phyloP scores from a whole-genome alignment of 2,888 invertebrate species.

The Parnassius glacialis region DNA sequence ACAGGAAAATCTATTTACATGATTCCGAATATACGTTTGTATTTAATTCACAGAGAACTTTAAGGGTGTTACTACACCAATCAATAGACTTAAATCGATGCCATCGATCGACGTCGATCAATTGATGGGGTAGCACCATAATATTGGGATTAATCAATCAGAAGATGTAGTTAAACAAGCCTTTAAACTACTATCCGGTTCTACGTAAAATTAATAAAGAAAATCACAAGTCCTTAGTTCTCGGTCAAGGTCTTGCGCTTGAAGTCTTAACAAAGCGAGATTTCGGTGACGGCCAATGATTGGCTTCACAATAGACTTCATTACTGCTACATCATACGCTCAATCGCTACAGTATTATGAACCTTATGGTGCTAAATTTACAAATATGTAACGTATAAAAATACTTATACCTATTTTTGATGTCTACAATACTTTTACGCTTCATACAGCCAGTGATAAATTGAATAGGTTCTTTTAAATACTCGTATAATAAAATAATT shows the following conservation, averaged over 20 bases:
- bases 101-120: too few species aligned
- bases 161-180: too few species aligned
- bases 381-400: constrained; percentile 2
- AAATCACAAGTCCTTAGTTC: constrained; percentile 2
- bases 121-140: too few species aligned
- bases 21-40: too few species aligned
- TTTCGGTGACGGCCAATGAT: constrained; percentile 25
- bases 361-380: constrained; percentile 6
- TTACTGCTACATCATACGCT: constrained; percentile 14
- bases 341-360: constrained; percentile 10
- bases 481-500: constrained; percentile 9
- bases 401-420: constrained; percentile 11
- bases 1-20: too few species aligned
- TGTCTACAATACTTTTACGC: background rate
- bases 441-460: constrained; percentile 15
- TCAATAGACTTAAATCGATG: too few species aligned
- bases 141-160: too few species aligned
- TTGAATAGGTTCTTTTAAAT: constrained; percentile 11
- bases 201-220: constrained; percentile 2
- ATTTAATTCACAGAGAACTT: too few species aligned
- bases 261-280: constrained; percentile 10
- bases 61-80: too few species aligned
- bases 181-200: too few species aligned
- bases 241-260: constrained; percentile 21
- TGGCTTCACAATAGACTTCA: constrained; percentile 24